These are phyloP conservation scores for Meteorus sp. DNA, from an alignment of 1,140 invertebrate genomes.

Conservation along the genomic window DNA sequence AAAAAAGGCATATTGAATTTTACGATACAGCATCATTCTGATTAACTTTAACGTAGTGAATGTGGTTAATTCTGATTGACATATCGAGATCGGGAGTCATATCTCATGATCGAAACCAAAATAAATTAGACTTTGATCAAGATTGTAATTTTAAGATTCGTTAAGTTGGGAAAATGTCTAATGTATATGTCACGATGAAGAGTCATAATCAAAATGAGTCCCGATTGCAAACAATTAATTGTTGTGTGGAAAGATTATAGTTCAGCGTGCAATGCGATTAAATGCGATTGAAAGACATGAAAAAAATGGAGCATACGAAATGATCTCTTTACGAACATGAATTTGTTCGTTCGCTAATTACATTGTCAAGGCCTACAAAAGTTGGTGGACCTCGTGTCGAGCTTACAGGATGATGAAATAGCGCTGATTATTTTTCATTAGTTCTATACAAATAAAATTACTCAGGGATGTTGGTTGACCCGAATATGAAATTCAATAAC, in stretches of 20 bases:
- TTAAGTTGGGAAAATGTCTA: background rate
- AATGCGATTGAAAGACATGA: slow-evolving; percentile 17
- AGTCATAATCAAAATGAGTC: slow-evolving; percentile 14
- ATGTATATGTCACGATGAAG: background rate
- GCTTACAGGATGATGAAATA: slow-evolving; percentile 21
- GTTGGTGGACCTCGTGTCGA: slow-evolving; percentile 6
- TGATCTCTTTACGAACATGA: background rate
- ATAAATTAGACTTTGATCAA: too few species aligned
- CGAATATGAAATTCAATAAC: slow-evolving; percentile 18
- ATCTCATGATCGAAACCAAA: too few species aligned
- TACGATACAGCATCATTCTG: background rate
- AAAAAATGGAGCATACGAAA: slow-evolving; percentile 28
- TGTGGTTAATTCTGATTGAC: background rate
- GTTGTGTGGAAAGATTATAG: background rate
- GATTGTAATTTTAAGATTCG: too few species aligned
- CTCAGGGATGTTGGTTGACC: slow-evolving; percentile 40
- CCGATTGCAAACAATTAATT: background rate
- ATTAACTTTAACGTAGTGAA: background rate
- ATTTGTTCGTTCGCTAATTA: background rate
- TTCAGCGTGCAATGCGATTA: background rate
- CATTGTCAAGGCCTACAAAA: background rate
- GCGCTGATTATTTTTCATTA: slow-evolving; percentile 5
- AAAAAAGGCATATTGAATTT: background rate
- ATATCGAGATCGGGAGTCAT: background rate
- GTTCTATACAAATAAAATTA: slow-evolving; percentile 23